Evolutionary conservation across 2,797 vertebrate species (phyloP).

Genomic region (Vultur gryphus): DNA sequence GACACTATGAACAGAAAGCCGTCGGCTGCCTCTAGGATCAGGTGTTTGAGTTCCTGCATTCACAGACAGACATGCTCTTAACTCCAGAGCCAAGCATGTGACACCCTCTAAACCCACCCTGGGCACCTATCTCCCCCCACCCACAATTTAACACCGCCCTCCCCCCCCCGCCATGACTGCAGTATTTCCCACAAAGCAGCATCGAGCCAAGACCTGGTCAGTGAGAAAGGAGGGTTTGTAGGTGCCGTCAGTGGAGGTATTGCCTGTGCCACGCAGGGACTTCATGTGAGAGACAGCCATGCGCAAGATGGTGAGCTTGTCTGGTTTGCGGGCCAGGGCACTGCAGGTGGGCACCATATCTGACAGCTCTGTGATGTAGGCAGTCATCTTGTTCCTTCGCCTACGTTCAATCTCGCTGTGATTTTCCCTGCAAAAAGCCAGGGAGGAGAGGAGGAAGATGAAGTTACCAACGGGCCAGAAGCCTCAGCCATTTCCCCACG

Average conservation of each 20-base stretch:
- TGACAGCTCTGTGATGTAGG: conserved; percentile 96
- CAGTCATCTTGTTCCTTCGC: conserved; percentile 97
- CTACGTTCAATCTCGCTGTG: conserved; percentile 97
- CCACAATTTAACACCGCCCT: accelerated
- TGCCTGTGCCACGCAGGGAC: conserved; percentile 88
- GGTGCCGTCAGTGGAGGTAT: conserved; percentile 87
- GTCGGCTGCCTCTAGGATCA: conserved; percentile 93
- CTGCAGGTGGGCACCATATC: conserved; percentile 99
- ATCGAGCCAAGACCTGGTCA: conserved; percentile 83
- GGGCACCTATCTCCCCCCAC: accelerated
- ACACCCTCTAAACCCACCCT: background rate
- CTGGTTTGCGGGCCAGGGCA: conserved; percentile 94
- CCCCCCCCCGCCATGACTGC: too few relatives aligned
- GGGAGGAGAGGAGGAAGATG: background rate
- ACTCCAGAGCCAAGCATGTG: background rate
- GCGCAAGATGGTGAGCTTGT: conserved; percentile 96
- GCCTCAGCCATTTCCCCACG: background rate
- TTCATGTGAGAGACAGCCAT: conserved; percentile 99
- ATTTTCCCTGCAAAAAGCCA: conserved; percentile 83
- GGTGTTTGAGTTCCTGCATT: conserved; percentile 89
- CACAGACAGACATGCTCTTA: background rate
- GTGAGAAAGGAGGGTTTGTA: conserved; percentile 97
- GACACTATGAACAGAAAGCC: conserved; percentile 96
- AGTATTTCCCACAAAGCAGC: background rate
- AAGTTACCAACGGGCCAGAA: background rate